These are phyloP conservation scores for Lysandra coridon DNA, from an alignment of 2,888 invertebrate species.

Conservation along the genomic window DNA sequence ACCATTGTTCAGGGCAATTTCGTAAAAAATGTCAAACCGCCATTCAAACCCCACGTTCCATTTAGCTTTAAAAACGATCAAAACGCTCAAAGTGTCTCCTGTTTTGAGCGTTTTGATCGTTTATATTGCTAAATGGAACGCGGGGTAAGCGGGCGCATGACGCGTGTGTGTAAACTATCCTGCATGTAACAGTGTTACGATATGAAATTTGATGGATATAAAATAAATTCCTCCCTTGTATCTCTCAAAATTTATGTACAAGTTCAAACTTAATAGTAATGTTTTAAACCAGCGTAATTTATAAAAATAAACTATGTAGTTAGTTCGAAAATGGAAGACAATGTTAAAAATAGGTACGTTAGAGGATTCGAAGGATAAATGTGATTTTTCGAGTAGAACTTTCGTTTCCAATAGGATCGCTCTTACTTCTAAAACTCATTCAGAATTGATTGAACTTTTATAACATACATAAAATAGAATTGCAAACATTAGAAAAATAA, in stretches of 20 bases:
- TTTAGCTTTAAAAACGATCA: too few relatives aligned
- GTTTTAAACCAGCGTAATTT: constrained; percentile 26
- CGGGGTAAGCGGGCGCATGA: too few relatives aligned
- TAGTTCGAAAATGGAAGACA: constrained; percentile 31
- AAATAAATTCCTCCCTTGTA: background rate
- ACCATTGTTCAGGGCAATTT: background rate
- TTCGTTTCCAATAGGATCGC: background rate
- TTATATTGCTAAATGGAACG: too few relatives aligned
- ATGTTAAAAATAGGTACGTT: constrained; percentile 28
- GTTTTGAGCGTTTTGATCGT: too few relatives aligned
- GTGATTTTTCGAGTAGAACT: background rate
- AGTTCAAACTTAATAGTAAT: constrained; percentile 9
- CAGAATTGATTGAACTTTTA: background rate
- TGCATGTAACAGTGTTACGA: too few relatives aligned
- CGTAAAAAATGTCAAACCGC: background rate
- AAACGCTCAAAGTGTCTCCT: too few relatives aligned
- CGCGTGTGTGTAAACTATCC: too few relatives aligned
- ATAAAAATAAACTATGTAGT: constrained; percentile 30
- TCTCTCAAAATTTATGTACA: constrained; percentile 7
- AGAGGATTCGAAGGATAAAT: constrained; percentile 2
- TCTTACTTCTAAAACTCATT: background rate
- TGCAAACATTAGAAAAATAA: background rate
- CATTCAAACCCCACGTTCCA: background rate
- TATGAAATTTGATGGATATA: background rate
- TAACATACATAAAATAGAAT: background rate